A percentile compares a stretch with the other conserved stretches of the same genome.
These are phyloP conservation scores for Steinernema feltiae DNA, from an alignment of 1,140 invertebrate genomes.

Conservation along the genomic window DNA sequence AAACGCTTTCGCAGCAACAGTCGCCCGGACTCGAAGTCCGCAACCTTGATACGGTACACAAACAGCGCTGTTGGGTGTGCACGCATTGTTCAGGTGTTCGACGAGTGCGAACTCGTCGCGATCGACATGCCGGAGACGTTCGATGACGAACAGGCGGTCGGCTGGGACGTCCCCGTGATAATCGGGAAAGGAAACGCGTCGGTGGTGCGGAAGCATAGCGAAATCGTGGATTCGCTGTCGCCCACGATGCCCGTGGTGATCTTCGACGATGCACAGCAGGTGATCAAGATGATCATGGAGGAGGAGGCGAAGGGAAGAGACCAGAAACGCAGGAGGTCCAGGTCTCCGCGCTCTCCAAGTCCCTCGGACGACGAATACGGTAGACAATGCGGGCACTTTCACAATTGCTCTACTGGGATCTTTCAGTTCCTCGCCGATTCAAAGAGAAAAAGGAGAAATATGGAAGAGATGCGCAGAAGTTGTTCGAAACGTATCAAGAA, in stretches of 20 bases:
- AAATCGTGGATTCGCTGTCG: not conserved
- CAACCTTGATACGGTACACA: not conserved
- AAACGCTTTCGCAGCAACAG: not conserved
- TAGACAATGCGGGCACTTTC: not conserved
- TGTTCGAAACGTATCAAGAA: slow-evolving; percentile 54
- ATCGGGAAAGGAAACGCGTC: not conserved
- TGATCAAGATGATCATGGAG: slow-evolving; percentile 5
- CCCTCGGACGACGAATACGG: not conserved
- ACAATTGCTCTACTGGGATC: not conserved
- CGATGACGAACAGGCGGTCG: not conserved
- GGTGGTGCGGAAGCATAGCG: not conserved
- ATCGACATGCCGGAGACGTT: not conserved
- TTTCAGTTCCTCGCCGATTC: slow-evolving; percentile 47
- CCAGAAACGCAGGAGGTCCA: not conserved
- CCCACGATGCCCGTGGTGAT: not conserved
- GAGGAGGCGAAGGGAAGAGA: not conserved
- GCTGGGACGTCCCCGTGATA: not conserved
- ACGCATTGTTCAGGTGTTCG: not conserved
- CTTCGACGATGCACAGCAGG: not conserved
- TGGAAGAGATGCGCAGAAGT: slow-evolving; percentile 48
- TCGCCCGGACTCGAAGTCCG: not conserved
- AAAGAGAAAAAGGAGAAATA: slow-evolving; percentile 57
- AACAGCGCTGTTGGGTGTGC: not conserved
- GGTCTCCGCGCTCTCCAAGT: not conserved
- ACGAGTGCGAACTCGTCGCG: not conserved